Conservation (phyloP, 2,888 invertebrate species). For the Thumatha senex region DNA sequence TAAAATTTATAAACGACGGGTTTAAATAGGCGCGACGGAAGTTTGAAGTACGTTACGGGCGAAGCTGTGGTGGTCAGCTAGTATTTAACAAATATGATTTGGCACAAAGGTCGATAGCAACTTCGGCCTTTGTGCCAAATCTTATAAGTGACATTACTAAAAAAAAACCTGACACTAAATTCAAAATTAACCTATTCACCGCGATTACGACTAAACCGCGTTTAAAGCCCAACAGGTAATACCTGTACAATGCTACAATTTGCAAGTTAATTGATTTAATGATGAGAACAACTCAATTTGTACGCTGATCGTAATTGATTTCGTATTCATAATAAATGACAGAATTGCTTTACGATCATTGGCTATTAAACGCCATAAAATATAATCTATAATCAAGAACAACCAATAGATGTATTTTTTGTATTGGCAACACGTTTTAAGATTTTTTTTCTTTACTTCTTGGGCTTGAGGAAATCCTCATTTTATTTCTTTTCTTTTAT, state of each 20-base stretch:
- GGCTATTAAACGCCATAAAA: background rate
- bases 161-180: no score
- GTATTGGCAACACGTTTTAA: background rate
- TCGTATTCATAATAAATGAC: constrained; percentile 8
- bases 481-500: no score
- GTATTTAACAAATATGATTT: no score
- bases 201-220: constrained; percentile 4
- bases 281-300: constrained; percentile 21
- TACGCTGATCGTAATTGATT: constrained; percentile 1
- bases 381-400: background rate
- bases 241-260: constrained; percentile 20
- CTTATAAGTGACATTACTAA: no score
- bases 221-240: constrained; percentile 5
- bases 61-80: no score
- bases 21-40: no score
- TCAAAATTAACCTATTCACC: constrained; percentile 2
- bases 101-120: no score
- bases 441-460: no score
- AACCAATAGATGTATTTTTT: background rate
- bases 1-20: no score
- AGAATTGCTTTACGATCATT: constrained; percentile 6
- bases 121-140: no score
- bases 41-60: no score
- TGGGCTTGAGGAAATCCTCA: no score
- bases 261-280: constrained; percentile 30